These are phyloP conservation scores for Phortica variegata DNA, from an alignment of 1,140 invertebrate genomes.

Conservation along the genomic window DNA sequence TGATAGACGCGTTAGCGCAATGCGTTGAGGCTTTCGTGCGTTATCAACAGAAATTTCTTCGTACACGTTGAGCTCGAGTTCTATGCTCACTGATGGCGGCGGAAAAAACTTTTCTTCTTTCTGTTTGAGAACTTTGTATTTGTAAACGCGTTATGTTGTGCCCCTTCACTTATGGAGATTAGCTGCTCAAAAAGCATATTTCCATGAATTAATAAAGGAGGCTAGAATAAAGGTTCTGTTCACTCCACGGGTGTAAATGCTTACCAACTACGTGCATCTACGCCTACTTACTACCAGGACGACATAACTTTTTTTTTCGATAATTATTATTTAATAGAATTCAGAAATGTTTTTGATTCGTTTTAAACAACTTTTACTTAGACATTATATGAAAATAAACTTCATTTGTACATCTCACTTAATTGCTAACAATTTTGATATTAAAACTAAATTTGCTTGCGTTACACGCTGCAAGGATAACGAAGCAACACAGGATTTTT, in stretches of 20 bases:
- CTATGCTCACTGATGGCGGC: too few species aligned
- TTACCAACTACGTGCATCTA: slow-evolving; percentile 10
- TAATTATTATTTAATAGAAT: not conserved
- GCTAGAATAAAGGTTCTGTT: slow-evolving; percentile 27
- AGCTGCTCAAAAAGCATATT: slow-evolving; percentile 30
- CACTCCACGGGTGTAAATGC: slow-evolving; percentile 30
- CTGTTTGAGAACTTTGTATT: too few species aligned
- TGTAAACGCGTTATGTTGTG: too few species aligned
- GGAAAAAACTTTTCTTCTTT: too few species aligned
- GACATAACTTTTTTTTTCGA: slow-evolving; percentile 15
- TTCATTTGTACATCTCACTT: slow-evolving; percentile 1
- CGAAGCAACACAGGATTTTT: slow-evolving; percentile 23
- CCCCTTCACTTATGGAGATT: too few species aligned
- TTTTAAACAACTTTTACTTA: not conserved
- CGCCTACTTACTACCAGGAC: slow-evolving; percentile 19
- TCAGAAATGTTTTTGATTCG: not conserved
- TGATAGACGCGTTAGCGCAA: not conserved
- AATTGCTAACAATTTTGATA: slow-evolving; percentile 6
- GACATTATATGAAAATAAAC: too few species aligned
- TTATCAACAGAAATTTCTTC: too few species aligned
- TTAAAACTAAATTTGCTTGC: slow-evolving; percentile 9
- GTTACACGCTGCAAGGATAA: slow-evolving; percentile 41
- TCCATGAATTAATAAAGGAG: slow-evolving; percentile 23
- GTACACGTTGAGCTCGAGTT: too few species aligned
- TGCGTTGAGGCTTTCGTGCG: not conserved